Evolutionary conservation across 2,888 invertebrate species (phyloP).

Genomic region (Dasypolia templi): DNA sequence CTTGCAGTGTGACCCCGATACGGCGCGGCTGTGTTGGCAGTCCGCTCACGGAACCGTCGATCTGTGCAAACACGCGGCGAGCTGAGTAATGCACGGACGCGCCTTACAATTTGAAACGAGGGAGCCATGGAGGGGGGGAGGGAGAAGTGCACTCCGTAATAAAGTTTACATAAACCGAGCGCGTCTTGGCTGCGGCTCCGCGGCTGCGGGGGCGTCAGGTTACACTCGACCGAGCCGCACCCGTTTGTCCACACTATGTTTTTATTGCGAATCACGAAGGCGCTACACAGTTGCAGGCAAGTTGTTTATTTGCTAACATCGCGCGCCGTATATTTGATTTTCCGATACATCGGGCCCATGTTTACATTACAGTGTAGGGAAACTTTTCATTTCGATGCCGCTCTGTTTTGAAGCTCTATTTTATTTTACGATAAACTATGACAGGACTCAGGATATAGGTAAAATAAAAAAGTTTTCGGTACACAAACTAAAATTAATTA

Average conservation of each 20-base stretch:
- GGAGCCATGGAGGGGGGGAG: conserved; percentile 63
- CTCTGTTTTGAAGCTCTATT: conserved; percentile 50
- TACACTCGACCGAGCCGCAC: conserved; percentile 78
- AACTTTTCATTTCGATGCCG: conserved; percentile 67
- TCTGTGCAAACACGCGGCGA: conserved; percentile 87
- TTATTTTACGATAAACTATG: conserved; percentile 37
- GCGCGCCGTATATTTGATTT: conserved; percentile 81
- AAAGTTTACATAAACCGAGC: conserved; percentile 88
- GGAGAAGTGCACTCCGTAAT: conserved; percentile 84
- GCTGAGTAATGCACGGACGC: conserved; percentile 87
- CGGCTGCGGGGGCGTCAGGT: conserved; percentile 76
- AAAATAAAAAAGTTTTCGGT: conserved; percentile 10
- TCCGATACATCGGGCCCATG: conserved; percentile 79
- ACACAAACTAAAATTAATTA: conserved; percentile 10
- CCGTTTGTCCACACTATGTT: conserved; percentile 83
- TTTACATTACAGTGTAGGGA: conserved; percentile 80
- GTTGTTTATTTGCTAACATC: conserved; percentile 85
- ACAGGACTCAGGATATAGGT: conserved; percentile 18
- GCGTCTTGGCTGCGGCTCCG: conserved; percentile 80
- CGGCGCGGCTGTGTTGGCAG: conserved; percentile 75
- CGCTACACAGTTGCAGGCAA: conserved; percentile 83
- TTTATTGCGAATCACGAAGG: conserved; percentile 87
- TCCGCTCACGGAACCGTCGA: conserved; percentile 85
- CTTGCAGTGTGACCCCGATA: conserved; percentile 85
- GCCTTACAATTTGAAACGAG: conserved; percentile 83